Base-by-base conservation (phyloP, 2,888 invertebrate genomes). In the Ectropis crepuscularia region DNA sequence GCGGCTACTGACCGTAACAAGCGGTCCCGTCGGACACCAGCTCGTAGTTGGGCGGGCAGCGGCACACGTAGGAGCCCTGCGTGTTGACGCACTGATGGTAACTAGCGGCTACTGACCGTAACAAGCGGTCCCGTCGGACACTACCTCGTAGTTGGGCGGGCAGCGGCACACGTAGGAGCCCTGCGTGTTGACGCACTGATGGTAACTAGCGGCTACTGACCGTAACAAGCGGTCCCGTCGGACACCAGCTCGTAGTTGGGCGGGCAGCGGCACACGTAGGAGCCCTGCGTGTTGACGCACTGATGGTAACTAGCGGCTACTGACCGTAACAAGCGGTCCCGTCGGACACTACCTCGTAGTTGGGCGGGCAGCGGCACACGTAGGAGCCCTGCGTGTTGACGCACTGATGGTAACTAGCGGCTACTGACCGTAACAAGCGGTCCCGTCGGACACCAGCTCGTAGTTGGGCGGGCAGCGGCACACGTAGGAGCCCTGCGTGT, bases 391-490 rank as follows among this genome's bases (percentile, higher is more conserved):
- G 95, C 0, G 95, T 95, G 87, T 97, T 97, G 70, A 95, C 89
- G 78, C 97, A 97, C 67, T 94, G 95, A n/a, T n/a, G n/a, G n/a
- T n/a, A n/a, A n/a, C n/a, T n/a, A n/a, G n/a, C n/a, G n/a, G 16
- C 16, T 28, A 28, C 16, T 28, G 16, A 97, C 97, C 97, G 63
- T 96, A 96, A 84, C 98, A 98, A 50, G 96, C 96, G 69, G 96
- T 96, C 62, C 96, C 96, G 69, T 96, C 95, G 9, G 95, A 94
- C 11, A 96, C 96, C 6, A 97, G 93, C 72, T 96, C 96, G 82
- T 96, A 96, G 85, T 97, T 95, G 16, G 95, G 94, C 0, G 97
- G 97, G 80, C 98, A 98, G 73, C 96, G 94, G 85, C 98, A 98
- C 65, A 94, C 90, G 86, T 96, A 96, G 60, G 95, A 94, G 45